Base-by-base conservation (phyloP, 1,140 invertebrate species). In the Calliphora vicina region DNA sequence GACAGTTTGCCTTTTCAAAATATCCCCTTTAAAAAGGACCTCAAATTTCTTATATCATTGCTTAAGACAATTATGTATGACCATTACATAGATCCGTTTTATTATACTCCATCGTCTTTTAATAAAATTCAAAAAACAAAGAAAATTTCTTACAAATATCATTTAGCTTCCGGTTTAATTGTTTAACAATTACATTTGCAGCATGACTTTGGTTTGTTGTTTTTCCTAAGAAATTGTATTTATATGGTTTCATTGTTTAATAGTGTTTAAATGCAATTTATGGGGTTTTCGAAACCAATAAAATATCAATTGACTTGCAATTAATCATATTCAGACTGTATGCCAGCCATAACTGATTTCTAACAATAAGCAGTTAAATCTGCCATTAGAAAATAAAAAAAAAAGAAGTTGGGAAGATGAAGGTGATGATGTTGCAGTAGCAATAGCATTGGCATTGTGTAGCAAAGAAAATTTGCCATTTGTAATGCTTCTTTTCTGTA, bases 261-360 rank as follows among this genome's bases (percentile, higher is more conserved):
- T 26, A 23, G 74, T 78, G 74, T 78, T 78, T 78, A 76, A 35
- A 23, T 78, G 74, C 74, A 78, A 78, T 78, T 78, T 78, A 78
- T 78, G 74, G 74, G n/a, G n/a, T 23, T 76, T 78, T 78, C 84
- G 57, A 80, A 82, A 80, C 82, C 87, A 88, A 88, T 88, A 88
- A 88, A 88, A 88, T 88, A 88, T 88, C 87, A 88, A 87, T 88
- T 89, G 87, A 88, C 87, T 87, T 81, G 88, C 87, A 88, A 88
- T 88, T 88, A 88, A 88, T 88, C 87, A 88, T 88, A 78, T 88
- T 88, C 87, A 86, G 61, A 71, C 80, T 45, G 20, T 23, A 27
- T 27, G 26, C 74, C 27, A 2, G 26, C 74, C 27, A 2, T 35
- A 10, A 10, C 35, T 8, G 35, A 35, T 35, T 35, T 35, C 35